phyloP scores from a whole-genome alignment of 2,888 invertebrate genomes.

The Colostygia pectinataria region DNA sequence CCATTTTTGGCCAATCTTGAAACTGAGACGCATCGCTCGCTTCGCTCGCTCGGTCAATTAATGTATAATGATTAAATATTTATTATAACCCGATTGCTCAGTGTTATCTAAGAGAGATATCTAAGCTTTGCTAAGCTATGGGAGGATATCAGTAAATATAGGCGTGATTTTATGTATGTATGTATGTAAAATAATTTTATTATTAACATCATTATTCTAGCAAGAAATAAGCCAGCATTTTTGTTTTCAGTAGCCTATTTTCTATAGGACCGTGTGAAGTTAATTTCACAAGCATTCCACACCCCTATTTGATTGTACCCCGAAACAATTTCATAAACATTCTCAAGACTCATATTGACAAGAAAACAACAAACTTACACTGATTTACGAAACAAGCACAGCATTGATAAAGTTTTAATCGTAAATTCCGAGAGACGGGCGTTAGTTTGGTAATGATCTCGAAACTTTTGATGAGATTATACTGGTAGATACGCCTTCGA shows the following conservation, averaged over 20 bases:
- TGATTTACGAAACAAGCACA: constrained; percentile 8
- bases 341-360: constrained; percentile 16
- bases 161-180: no score
- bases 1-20: no score
- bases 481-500: not conserved
- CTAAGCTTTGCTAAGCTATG: no score
- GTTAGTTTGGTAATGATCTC: constrained; percentile 1
- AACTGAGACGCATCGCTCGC: no score
- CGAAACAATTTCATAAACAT: constrained; percentile 4
- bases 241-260: not conserved
- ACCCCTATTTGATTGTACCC: not conserved
- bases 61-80: no score
- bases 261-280: not conserved
- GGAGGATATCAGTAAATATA: no score
- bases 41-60: no score
- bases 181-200: no score
- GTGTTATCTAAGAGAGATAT: no score
- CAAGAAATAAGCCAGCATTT: not conserved
- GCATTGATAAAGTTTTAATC: constrained; percentile 14
- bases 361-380: constrained; percentile 8
- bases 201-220: no score
- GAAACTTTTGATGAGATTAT: constrained; percentile 4
- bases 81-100: no score
- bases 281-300: no score
- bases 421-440: not conserved